Percentiles rank a stretch among this genome's conserved stretches.
Conservation (phyloP, 2,888 invertebrate genomes). For the Diplolepis rosae region DNA sequence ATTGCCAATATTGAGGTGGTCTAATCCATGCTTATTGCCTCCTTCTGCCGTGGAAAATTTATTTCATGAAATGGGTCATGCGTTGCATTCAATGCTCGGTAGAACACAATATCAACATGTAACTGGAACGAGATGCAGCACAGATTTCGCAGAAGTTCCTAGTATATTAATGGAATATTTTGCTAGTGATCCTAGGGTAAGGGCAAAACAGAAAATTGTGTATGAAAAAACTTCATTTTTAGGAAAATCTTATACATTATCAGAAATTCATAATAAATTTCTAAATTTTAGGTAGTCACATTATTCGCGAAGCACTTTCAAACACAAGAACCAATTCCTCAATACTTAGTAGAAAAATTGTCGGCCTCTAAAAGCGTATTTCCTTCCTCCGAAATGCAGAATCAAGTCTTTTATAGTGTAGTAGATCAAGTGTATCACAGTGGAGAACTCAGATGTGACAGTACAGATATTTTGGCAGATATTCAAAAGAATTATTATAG, state of each 20-base stretch:
- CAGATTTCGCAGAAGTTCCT: conserved; percentile 99
- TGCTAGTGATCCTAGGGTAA: conserved; percentile 88
- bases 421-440: conserved; percentile 94
- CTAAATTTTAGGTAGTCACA: conserved; percentile 80
- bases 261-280: not conserved
- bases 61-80: conserved; percentile 99
- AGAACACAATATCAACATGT: conserved; percentile 97
- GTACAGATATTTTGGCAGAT: conserved; percentile 84
- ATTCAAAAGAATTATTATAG: conserved; percentile 90
- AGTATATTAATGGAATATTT: conserved; percentile 99
- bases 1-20: conserved; percentile 84
- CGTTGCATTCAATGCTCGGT: conserved; percentile 98
- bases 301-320: conserved; percentile 93
- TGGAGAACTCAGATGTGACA: conserved; percentile 75
- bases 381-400: conserved; percentile 90
- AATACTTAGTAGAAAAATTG: conserved; percentile 85
- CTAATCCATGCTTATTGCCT: conserved; percentile 85
- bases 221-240: not conserved
- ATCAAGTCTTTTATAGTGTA: conserved; percentile 94
- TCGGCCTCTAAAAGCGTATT: conserved; percentile 92
- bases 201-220: conserved; percentile 35
- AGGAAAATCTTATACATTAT: no score
- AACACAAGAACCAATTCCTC: conserved; percentile 88
- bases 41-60: conserved; percentile 94
- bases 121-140: conserved; percentile 96